Conservation (phyloP, 2,113 vertebrate genomes). For the Scophthalmus maximus region DNA sequence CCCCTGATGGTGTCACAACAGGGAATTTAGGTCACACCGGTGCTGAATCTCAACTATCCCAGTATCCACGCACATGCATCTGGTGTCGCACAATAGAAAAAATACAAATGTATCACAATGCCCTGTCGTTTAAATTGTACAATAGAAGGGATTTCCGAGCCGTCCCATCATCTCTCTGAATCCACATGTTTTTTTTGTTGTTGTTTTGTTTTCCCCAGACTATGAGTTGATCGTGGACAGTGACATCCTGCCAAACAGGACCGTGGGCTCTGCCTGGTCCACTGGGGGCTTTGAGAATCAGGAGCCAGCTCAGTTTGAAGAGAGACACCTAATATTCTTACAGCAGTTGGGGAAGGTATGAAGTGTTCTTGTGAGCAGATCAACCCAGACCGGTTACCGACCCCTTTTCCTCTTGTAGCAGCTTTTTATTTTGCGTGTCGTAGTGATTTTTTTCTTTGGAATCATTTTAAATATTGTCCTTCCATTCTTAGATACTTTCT, state of each 20-base stretch:
- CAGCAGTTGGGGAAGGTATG: slow-evolving; percentile 95
- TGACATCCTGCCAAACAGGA: slow-evolving; percentile 91
- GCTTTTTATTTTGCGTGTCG: too few species aligned
- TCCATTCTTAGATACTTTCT: too few species aligned
- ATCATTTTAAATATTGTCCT: too few species aligned
- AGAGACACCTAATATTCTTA: slow-evolving; percentile 96
- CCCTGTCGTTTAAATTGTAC: too few species aligned
- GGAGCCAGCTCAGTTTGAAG: slow-evolving; percentile 94
- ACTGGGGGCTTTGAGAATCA: slow-evolving; percentile 88
- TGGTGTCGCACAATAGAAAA: background rate
- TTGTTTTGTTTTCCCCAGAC: slow-evolving; percentile 76
- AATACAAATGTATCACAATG: too few species aligned
- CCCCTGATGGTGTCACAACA: background rate
- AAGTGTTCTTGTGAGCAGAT: too few species aligned
- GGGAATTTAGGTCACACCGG: slow-evolving; percentile 30
- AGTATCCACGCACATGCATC: background rate
- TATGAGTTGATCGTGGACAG: slow-evolving; percentile 94
- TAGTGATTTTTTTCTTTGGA: background rate
- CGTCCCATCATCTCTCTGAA: too few species aligned
- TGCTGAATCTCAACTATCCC: slow-evolving; percentile 4
- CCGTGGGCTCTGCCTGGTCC: slow-evolving; percentile 81
- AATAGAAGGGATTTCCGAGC: too few species aligned
- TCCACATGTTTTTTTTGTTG: too few species aligned
- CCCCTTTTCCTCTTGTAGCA: background rate
- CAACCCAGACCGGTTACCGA: too few species aligned